Evolutionary conservation across 1,140 invertebrate genomes (phyloP), one percentile per base, ranked within the genome.

Genomic region (Hycleus phaleratus): DNA sequence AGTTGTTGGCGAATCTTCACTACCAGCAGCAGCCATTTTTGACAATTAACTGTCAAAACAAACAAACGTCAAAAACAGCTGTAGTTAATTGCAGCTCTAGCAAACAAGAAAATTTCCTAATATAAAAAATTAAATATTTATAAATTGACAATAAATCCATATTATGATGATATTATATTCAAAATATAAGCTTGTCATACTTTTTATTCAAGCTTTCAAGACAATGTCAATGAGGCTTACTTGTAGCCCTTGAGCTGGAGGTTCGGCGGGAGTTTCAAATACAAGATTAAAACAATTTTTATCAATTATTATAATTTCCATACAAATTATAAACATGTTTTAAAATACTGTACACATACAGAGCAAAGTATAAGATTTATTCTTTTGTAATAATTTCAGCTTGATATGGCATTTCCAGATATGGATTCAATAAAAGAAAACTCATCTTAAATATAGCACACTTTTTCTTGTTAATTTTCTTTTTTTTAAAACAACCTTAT

Each of bases 321-420:
- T 81, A 81, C 79, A 81, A 81, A 81, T 81, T 81, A 80, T 81
- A 81, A 81, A 81, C 79, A 80, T 80, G 79, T 79, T 80, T 80
- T 81, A 79, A 81, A 81, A 81, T 81, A 81, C 79, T 81, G 80
- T 81, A 81, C 80, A 81, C 80, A 80, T 79, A 79, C 76, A 79
- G 78, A 79, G 75, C 78, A 77, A 77, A 78, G 74, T 74, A 77
- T 76, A 70, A 72, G 64, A 67, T 70, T 68, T 54, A 67, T 62
- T 65, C 7, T 32, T 32, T 32, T 32, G 4, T 42, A 8, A 42
- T 8, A 63, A 62, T 65, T 67, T 68, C 51, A 61, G 66, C 64
- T 76, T 80, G 79, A 81, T 81, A 81, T 81, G 80, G 78, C 79
- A 80, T 76, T 79, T 79, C 77, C 75, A 78, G 78, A 81, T 80